phyloP scores from a whole-genome alignment of 2,113 vertebrate genomes.

The Pipra filicauda region DNA sequence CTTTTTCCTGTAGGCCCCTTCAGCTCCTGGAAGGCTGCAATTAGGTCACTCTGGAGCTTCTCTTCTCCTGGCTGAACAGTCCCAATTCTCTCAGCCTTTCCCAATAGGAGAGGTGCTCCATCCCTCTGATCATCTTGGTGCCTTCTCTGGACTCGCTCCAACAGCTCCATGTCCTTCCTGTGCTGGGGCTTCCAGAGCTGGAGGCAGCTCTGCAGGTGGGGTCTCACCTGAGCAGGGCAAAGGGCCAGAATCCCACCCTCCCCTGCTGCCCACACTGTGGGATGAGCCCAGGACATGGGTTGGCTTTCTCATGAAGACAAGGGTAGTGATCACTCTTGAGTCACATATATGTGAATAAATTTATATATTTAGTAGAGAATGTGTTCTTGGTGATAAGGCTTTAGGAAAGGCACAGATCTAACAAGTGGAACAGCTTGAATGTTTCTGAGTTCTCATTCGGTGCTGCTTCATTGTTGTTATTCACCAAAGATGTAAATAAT shows the following conservation, averaged over 20 bases:
- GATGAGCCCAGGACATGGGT: background rate
- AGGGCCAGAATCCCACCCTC: background rate
- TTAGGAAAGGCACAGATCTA: background rate
- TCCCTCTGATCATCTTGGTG: background rate
- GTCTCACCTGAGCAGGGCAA: background rate
- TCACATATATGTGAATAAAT: background rate
- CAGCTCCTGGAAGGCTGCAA: background rate
- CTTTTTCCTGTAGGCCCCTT: background rate
- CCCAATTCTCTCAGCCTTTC: background rate
- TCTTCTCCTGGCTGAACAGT: background rate
- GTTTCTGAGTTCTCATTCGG: background rate
- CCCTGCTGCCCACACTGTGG: background rate
- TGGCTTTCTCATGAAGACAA: background rate
- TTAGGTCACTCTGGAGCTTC: background rate
- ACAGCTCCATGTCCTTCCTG: background rate
- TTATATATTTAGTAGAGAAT: background rate
- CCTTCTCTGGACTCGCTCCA: background rate
- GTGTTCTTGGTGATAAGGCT: background rate
- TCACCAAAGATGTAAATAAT: background rate
- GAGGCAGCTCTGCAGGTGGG: background rate
- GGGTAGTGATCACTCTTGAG: background rate
- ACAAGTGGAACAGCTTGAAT: background rate
- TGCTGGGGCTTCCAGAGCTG: background rate
- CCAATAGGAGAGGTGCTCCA: background rate
- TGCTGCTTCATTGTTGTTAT: background rate